These are phyloP conservation scores for Eulemur albifrons DNA, from an alignment of 2,797 vertebrate genomes.

Conservation along the genomic window DNA sequence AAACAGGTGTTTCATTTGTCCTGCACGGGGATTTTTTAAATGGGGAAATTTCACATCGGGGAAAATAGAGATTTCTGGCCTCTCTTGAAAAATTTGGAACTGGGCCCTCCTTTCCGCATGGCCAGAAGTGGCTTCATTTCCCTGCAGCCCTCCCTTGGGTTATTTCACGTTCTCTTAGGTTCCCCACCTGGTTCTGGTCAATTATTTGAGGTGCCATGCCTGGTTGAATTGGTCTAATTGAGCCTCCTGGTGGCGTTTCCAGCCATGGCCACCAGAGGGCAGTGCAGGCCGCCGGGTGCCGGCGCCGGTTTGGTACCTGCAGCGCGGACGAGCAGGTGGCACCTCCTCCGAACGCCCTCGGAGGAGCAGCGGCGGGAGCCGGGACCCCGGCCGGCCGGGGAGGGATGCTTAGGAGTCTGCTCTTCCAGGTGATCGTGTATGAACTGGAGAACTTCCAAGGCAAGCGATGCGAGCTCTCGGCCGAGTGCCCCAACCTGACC, in stretches of 20 bases:
- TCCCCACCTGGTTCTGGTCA: too few species aligned
- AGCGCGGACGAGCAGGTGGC: neutral
- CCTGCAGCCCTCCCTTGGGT: neutral
- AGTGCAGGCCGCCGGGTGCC: neutral
- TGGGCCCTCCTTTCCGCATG: neutral
- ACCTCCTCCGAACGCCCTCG: accelerated
- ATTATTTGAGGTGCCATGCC: accelerated
- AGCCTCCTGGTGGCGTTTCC: neutral
- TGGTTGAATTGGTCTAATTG: neutral
- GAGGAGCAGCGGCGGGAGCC: too few species aligned
- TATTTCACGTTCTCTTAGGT: neutral
- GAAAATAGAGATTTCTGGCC: neutral
- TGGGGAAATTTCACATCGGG: neutral
- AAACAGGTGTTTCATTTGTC: neutral
- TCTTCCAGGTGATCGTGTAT: constrained; percentile 87
- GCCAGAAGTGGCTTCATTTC: neutral
- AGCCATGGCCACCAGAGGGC: neutral
- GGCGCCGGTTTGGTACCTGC: neutral
- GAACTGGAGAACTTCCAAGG: constrained; percentile 95
- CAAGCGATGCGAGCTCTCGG: constrained; percentile 87
- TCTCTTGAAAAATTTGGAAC: neutral
- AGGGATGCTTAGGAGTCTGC: neutral
- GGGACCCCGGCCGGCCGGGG: accelerated
- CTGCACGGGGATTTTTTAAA: neutral
- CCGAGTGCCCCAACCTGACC: constrained; percentile 90